These are phyloP conservation scores for Cryptophagus acutangulus DNA, from an alignment of 2,888 invertebrate species.

Conservation along the genomic window DNA sequence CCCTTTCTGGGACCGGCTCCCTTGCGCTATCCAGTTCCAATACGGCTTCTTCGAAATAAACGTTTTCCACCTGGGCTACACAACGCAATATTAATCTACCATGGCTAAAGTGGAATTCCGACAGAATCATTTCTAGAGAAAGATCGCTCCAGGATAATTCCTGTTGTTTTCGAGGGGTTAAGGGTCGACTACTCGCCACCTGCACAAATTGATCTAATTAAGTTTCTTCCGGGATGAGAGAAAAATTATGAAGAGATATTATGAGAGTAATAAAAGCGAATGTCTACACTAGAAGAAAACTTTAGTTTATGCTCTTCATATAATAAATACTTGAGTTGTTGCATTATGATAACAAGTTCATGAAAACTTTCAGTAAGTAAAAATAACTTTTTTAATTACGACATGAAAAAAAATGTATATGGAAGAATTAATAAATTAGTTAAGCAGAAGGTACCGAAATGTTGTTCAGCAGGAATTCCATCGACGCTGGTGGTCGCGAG, in stretches of 20 bases:
- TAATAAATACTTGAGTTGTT: too few species aligned
- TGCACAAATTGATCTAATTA: too few species aligned
- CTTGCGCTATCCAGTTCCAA: conserved; percentile 66
- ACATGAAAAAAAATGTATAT: too few species aligned
- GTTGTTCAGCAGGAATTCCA: conserved; percentile 74
- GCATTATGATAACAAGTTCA: too few species aligned
- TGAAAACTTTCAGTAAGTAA: too few species aligned
- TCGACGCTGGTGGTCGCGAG: conserved; percentile 67
- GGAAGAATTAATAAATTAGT: conserved; percentile 10
- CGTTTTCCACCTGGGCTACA: conserved; percentile 62
- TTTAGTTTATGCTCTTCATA: too few species aligned
- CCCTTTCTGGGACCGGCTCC: conserved; percentile 76
- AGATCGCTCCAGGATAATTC: conserved; percentile 57
- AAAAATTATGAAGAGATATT: too few species aligned
- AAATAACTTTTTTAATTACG: conserved; percentile 9
- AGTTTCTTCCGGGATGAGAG: too few species aligned
- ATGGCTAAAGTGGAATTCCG: conserved; percentile 55
- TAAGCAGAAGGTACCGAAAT: conserved; percentile 59
- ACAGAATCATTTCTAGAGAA: conserved; percentile 54
- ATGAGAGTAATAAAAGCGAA: too few species aligned
- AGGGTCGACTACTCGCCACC: conserved; percentile 44
- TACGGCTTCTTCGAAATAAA: conserved; percentile 65
- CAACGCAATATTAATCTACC: conserved; percentile 68
- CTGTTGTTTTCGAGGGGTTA: conserved; percentile 49
- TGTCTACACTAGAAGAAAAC: too few species aligned